Evolutionary conservation across 2,888 invertebrate genomes (phyloP), one percentile per base, ranked within the genome.

Genomic region (Eupithecia tripunctaria): DNA sequence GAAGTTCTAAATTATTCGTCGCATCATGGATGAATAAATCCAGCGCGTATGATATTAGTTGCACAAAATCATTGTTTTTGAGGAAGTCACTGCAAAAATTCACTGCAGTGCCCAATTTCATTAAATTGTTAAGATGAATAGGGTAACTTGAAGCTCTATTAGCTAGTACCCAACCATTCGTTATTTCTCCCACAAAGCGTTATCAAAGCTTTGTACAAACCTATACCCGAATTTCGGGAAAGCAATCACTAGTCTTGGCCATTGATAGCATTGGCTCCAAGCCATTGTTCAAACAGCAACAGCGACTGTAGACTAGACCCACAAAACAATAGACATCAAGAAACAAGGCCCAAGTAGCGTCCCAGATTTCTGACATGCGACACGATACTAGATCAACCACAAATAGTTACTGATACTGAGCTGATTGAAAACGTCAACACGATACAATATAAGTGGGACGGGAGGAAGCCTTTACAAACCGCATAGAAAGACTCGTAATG

Each of bases 381-480:
- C 76, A 67, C 76, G 78, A 71, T 73, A 70, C 73, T 69, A 76
- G 77, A 77, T 80, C 80, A 68, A 75, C 77, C 80, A 76, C 71
- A 75, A 77, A 80, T 80, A 78, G 75, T 75, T 65, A 72, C 78
- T 76, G 80, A 78, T 78, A 76, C 70, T 67, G 68, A 68, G 73
- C 82, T 87, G 86, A 88, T 87, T 86, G 86, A 84, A 86, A 87
- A 85, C 81, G 85, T 87, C 86, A 85, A 84, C 82, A 75, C 79
- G 86, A 88, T 85, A 89, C 85, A 85, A 86, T 87, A 87, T 85
- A 86, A 89, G 84, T 87, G 81, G 88, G 83, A 83, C 87, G 82
- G 82, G 84, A 86, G 92, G 91, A 92, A 91, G 82, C 88, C 90
- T 89, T 88, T 93, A 91, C 88, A 93, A 92, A 92, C 90, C 88